phyloP scores from a whole-genome alignment of 2,113 vertebrate species.

The Sapajus apella region DNA sequence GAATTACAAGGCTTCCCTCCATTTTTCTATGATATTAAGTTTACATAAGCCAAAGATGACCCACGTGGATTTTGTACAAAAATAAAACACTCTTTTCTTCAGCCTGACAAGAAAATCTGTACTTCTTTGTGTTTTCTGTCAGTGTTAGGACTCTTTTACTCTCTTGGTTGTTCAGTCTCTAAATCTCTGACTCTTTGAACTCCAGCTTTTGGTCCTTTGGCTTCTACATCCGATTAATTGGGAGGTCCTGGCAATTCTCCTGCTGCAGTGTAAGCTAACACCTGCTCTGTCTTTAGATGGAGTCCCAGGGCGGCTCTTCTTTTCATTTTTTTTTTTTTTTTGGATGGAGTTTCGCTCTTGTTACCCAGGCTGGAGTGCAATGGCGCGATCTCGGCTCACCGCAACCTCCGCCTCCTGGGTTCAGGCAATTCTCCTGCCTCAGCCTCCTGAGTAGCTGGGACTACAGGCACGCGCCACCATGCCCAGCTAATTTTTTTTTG shows the following conservation, averaged over 20 bases:
- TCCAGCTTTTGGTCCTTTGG: not conserved
- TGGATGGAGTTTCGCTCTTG: no score
- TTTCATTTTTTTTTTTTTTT: not conserved
- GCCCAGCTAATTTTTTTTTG: no score
- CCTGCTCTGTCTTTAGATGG: not conserved
- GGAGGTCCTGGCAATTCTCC: not conserved
- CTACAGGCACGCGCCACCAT: no score
- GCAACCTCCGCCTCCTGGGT: no score
- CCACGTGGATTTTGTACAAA: not conserved
- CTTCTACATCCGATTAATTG: not conserved
- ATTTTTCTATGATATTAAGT: slow-evolving; percentile 6
- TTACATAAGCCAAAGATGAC: not conserved
- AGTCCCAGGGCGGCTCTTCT: not conserved
- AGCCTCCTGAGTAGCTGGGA: no score
- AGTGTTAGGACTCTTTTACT: not conserved
- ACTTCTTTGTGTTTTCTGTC: not conserved
- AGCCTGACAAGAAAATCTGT: not conserved
- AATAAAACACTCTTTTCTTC: not conserved
- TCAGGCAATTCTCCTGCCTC: no score
- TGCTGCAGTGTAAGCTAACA: not conserved
- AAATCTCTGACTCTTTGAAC: not conserved
- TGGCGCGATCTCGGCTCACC: no score
- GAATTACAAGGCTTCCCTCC: not conserved
- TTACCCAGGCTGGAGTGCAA: no score
- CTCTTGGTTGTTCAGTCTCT: not conserved